Base-by-base conservation (phyloP, 1,140 invertebrate species). In the Leptoteleia sp. region DNA sequence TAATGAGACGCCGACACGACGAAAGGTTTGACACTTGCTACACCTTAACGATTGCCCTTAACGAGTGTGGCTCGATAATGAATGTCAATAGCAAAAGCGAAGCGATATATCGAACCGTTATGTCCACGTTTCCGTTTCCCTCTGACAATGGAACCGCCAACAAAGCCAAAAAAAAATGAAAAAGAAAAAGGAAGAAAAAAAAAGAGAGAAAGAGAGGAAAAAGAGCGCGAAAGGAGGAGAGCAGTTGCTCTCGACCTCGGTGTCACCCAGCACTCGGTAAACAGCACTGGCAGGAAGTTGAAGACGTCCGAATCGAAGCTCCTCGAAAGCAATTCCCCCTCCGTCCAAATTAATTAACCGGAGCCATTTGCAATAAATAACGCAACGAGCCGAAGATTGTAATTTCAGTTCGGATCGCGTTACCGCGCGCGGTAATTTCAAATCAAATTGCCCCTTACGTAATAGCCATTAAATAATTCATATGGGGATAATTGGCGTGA, bases 381-480 rank as follows among this genome's bases (percentile, higher is more conserved):
- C 52, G 17, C 37, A n/a, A 11, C 40, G 43, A 33, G 38, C 37
- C 75, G 67, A 76, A 70, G 73, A 77, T 67, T 68, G 72, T 80
- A 68, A 72, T 64, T 72, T 42, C 62, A 78, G 76, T 61, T 72
- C 35, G 68, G 76, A 68, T 78, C 68, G 33, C 55, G 62, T 78
- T 72, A 78, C 76, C 40, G 31, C 37, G 50, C 19, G 62, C 47
- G 59, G 67, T 55, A 78, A 78, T 73, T 68, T 68, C 62, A 73
- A 73, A 78, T 78, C 54, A 64, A 73, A 72, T 68, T 78, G 61
- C 62, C n/a, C 38, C 68, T 72, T 78, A 72, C 33, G 67, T 67
- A 78, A 78, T 67, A 38, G 54, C 40, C 55, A 67, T 72, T 78
- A 78, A 78, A 78, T 78, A 78, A 78, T 78, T 78, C 67, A 78